phyloP scores from a whole-genome alignment of 2,797 vertebrate species.

The Oreortyx pictus region DNA sequence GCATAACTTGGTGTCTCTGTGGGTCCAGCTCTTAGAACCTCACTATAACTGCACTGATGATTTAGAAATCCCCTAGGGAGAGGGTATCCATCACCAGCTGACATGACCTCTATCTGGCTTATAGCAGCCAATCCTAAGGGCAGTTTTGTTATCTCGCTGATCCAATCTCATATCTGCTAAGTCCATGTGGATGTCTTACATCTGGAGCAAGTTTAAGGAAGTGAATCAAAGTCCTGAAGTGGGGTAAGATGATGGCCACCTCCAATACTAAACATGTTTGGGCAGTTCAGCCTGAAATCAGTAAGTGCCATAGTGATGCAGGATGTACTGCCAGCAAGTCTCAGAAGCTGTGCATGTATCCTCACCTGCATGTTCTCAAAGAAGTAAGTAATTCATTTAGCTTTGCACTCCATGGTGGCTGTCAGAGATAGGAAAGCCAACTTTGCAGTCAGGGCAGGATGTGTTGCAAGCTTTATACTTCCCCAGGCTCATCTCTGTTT shows the following conservation, averaged over 20 bases:
- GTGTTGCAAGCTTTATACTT: neutral
- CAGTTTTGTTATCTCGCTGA: neutral
- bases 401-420: neutral
- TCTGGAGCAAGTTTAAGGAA: neutral
- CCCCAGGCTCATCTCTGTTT: neutral
- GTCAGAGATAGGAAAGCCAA: neutral
- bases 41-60: fast-evolving
- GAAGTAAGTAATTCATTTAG: neutral
- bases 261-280: neutral
- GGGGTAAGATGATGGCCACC: neutral
- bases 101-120: fast-evolving
- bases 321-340: neutral
- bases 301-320: neutral
- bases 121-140: neutral
- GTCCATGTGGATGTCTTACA: fast-evolving
- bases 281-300: neutral
- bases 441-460: neutral
- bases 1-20: fast-evolving
- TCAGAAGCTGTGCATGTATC: neutral
- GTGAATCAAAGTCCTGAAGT: neutral
- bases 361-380: neutral
- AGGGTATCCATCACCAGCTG: neutral
- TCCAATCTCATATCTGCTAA: neutral
- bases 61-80: neutral
- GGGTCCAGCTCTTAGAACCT: neutral